Conservation (phyloP, 1,140 invertebrate species). For the Fopius arisanus region DNA sequence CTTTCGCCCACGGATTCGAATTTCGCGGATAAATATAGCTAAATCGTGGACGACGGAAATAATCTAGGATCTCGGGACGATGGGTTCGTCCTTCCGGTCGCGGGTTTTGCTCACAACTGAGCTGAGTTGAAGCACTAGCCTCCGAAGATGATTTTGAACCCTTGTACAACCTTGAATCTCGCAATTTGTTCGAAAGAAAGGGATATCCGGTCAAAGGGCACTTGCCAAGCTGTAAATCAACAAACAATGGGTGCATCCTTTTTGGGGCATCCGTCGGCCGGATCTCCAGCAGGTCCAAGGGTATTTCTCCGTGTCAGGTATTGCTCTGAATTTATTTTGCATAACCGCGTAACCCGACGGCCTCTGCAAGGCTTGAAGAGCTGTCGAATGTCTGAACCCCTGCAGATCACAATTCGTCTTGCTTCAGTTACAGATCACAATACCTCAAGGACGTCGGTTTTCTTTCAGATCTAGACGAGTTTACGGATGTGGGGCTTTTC, state of each 20-base stretch:
- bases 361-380: not conserved
- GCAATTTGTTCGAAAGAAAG: slow-evolving; percentile 49
- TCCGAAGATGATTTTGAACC: slow-evolving; percentile 31
- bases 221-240: slow-evolving; percentile 60
- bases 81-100: slow-evolving; percentile 41
- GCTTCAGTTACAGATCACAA: slow-evolving; percentile 55
- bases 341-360: slow-evolving; percentile 47
- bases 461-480: slow-evolving; percentile 39
- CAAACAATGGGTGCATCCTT: slow-evolving; percentile 32
- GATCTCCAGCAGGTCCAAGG: slow-evolving; percentile 16
- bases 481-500: slow-evolving; percentile 58
- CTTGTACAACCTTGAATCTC: slow-evolving; percentile 54
- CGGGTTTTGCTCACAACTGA: slow-evolving; percentile 58
- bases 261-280: slow-evolving; percentile 12
- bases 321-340: slow-evolving; percentile 48
- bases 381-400: not conserved
- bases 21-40: too few species aligned
- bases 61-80: not conserved
- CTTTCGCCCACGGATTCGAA: not conserved
- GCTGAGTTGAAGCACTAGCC: slow-evolving; percentile 31
- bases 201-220: slow-evolving; percentile 46
- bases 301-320: slow-evolving; percentile 40
- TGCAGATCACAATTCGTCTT: slow-evolving; percentile 47
- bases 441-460: slow-evolving; percentile 42
- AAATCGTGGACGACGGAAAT: too few species aligned